Evolutionary conservation across 2,113 vertebrate genomes (phyloP).

Genomic region (Struthio camelus): DNA sequence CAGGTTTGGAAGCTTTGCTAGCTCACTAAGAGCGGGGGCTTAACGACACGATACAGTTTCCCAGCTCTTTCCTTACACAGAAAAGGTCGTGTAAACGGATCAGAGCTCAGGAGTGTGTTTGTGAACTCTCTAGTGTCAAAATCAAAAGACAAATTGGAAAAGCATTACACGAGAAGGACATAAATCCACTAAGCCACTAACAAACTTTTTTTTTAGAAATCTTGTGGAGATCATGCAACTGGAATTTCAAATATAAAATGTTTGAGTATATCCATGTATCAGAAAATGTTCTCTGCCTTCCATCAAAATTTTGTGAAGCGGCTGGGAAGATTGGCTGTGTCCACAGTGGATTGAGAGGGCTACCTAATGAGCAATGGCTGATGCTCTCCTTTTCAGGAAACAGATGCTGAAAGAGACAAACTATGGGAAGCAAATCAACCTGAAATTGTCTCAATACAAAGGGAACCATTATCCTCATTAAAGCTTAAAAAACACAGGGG

Average conservation of each 20-base stretch:
- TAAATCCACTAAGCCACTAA: background rate
- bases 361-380: background rate
- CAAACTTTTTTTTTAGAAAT: background rate
- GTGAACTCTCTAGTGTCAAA: background rate
- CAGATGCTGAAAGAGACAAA: background rate
- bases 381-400: background rate
- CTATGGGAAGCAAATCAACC: background rate
- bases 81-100: accelerated
- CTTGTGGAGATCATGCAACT: background rate
- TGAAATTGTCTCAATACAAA: background rate
- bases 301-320: background rate
- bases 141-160: background rate
- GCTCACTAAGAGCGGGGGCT: background rate
- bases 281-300: background rate
- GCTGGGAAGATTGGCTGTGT: background rate
- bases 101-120: accelerated
- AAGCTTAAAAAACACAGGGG: background rate
- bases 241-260: background rate
- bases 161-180: background rate
- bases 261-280: background rate
- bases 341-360: background rate
- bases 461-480: background rate
- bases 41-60: accelerated
- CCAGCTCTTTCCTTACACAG: background rate
- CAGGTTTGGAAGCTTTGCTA: accelerated